Evolutionary conservation across 23 tunicate species (phyloP), one percentile per base, ranked within the genome.

Genomic region (Styela clava): DNA sequence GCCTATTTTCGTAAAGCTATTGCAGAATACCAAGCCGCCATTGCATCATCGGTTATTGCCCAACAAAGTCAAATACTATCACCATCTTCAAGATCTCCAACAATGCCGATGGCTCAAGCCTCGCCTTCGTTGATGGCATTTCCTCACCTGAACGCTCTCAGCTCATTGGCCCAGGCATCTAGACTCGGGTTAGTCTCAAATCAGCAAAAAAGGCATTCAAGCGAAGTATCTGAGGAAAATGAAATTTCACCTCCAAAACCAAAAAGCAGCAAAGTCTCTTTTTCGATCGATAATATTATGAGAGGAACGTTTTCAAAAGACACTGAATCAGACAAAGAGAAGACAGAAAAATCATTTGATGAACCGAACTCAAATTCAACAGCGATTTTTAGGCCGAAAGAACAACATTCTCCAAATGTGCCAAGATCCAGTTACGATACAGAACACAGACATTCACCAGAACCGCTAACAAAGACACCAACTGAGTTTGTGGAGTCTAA

Each of bases 1-100:
- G 80, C 80, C 12, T 74, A 83, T 27, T 73, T 83, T 52, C 79
- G 76, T 32, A 74, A 69, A 33, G 80, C 86, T 5, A 73, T 83
- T 35, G 44, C 81, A 20, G 86, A 74, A 28, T 83, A 74, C 69
- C 80, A 62, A 28, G 76, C 77, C 71, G 86, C 86, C 24, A 24
- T 83, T 25, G 80, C 86, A 23, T 29, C 78, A 23, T 76, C 81
- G 12, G 37, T 76, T 0, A 33, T 76, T 16, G 71, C 71, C 19
- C 30, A 67, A 29, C 71, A 67, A 25, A 67, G 71, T 1, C 71
- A 67, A 29, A 5, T 44, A 44, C 16, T 22, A 18, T 67, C 71
- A 67, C 71, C 71, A 67, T 12, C 71, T 16, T 16, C 30, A 67
- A 56, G 64, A 22, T 52, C 27, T 51, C 81, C 81, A 7, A 27